Percentiles rank a stretch among this genome's conserved stretches.
Evolutionary conservation across 2,888 invertebrate species (phyloP).

Genomic region (Buathra laborator): DNA sequence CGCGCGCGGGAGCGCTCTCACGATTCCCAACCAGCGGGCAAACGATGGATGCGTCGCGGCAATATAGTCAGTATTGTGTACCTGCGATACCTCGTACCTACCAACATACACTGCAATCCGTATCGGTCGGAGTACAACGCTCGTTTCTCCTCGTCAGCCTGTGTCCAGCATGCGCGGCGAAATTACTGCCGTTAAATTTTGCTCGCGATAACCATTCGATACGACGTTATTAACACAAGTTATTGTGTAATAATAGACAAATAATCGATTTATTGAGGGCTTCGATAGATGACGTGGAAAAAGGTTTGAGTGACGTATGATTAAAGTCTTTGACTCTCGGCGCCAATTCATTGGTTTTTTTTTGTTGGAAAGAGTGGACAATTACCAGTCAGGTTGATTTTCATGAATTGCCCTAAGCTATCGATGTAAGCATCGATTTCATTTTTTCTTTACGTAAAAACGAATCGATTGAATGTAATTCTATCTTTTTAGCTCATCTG

Average conservation of each 20-base stretch:
- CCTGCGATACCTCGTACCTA: constrained; percentile 10
- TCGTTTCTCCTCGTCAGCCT: constrained; percentile 25
- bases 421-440: too few species aligned
- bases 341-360: too few species aligned
- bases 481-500: too few species aligned
- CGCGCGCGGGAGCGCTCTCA: constrained; percentile 3
- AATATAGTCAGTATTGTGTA: constrained; percentile 48
- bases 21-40: constrained; percentile 45
- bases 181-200: constrained; percentile 22
- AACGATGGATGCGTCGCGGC: constrained; percentile 54
- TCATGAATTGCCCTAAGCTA: too few species aligned
- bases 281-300: too few species aligned
- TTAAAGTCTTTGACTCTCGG: too few species aligned
- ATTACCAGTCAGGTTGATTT: too few species aligned
- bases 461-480: too few species aligned
- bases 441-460: too few species aligned
- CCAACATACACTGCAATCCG: not conserved
- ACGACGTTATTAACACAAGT: not conserved
- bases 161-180: not conserved
- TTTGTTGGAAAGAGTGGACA: too few species aligned
- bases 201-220: constrained; percentile 24
- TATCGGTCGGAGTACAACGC: not conserved
- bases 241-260: not conserved
- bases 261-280: not conserved
- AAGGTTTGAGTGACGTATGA: too few species aligned